Conservation (phyloP, 1,140 invertebrate species). For the Sycophaga agraensis region DNA sequence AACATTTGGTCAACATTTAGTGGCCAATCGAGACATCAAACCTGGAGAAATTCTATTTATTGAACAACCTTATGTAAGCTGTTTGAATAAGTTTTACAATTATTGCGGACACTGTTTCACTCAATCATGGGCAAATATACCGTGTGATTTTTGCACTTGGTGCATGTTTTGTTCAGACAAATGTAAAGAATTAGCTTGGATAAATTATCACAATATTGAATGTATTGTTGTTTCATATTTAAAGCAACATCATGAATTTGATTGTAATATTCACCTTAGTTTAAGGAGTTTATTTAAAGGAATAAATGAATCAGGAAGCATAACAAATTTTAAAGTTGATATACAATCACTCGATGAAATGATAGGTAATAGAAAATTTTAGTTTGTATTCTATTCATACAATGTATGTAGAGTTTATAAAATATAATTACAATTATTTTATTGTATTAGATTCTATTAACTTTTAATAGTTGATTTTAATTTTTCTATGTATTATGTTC, state of each 20-base stretch:
- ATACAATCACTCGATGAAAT: conserved; percentile 50
- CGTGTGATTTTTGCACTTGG: conserved; percentile 66
- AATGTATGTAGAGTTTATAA: not conserved
- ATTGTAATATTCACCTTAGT: conserved; percentile 62
- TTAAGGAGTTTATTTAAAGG: conserved; percentile 65
- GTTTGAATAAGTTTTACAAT: conserved; percentile 62
- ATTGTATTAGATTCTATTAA: not conserved
- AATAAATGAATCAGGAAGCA: conserved; percentile 54
- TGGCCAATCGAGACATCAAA: conserved; percentile 64
- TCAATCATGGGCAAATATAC: conserved; percentile 60
- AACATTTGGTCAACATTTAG: conserved; percentile 64
- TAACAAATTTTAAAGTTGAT: conserved; percentile 54
- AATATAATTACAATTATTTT: not conserved
- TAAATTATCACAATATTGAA: conserved; percentile 71
- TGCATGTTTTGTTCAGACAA: conserved; percentile 70
- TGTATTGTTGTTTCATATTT: conserved; percentile 69
- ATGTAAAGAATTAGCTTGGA: conserved; percentile 57
- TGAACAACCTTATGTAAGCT: conserved; percentile 73
- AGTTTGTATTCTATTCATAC: not conserved
- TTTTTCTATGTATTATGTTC: not conserved
- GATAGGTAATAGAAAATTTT: conserved; percentile 34
- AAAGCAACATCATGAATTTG: conserved; percentile 60
- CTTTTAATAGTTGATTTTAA: not conserved
- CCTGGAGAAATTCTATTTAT: conserved; percentile 74
- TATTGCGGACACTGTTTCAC: conserved; percentile 76